Evolutionary conservation across 1,140 invertebrate genomes (phyloP).

Genomic region (Heliconius nattereri): DNA sequence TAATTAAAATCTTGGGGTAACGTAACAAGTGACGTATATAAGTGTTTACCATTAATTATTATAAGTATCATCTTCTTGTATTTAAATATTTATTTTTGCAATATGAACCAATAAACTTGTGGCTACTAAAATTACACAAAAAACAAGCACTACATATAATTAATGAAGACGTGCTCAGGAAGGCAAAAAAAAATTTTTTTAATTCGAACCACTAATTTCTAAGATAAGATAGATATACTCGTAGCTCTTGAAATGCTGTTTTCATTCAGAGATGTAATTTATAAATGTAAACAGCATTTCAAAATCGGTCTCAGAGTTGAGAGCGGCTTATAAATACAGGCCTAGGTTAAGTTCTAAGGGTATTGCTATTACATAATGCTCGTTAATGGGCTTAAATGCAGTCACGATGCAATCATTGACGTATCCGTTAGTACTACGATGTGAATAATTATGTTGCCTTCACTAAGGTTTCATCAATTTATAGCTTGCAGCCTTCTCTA

Average conservation of each 20-base stretch:
- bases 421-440: background rate
- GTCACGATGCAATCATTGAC: slow-evolving; percentile 8
- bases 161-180: no score
- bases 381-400: slow-evolving; percentile 11
- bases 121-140: no score
- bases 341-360: background rate
- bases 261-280: no score
- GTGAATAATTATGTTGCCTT: slow-evolving; percentile 4
- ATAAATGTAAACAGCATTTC: no score
- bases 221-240: no score
- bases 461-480: slow-evolving; percentile 8
- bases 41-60: background rate
- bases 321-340: background rate
- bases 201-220: no score
- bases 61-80: background rate
- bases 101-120: no score
- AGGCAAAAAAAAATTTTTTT: no score
- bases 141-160: no score
- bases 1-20: background rate
- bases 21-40: no score
- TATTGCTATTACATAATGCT: slow-evolving; percentile 2
- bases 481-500: background rate
- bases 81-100: background rate
- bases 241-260: no score
- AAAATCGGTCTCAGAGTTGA: no score